Base-by-base conservation (phyloP, 2,113 vertebrate genomes). In the Pelodiscus sinensis region DNA sequence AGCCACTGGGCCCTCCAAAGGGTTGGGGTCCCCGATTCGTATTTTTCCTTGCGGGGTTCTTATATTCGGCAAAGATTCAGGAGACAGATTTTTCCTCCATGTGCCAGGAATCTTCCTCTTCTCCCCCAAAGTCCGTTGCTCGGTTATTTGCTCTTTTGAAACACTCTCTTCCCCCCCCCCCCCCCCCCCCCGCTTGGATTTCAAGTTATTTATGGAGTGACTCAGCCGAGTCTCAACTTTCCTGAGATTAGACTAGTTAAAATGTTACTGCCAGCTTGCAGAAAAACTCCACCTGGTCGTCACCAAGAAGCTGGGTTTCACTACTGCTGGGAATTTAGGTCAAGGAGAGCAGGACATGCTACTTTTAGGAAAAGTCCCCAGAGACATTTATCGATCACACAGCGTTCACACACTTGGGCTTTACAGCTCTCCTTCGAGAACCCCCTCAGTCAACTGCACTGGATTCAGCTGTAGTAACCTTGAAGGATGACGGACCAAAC, bases 281-380 rank as follows among this genome's bases (percentile, higher is more conserved):
- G 88, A 65, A 84, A 44, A 94, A 73, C 50, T 85, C 3, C 2
- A 8, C 56, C 85, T 79, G 1, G 0, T 12, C 0, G 0, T 58
- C 87, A 86, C 55, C 87, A 29, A 38, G 58, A 92, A 79, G 52
- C 60, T 90, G 21, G 77, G 44, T 73, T 52, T 55, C 87, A 79
- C 86, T 55, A 0, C 82, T 75, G 55, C 92, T n/a, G 77, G 73
- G 84, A 87, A 97, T 94, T 84, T 86, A 90, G 95, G 95, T 85
- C 89, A 96, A 96, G 91, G 93, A 88, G 88, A 88, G 78, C 50
- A 90, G 89, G 92, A 92, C 79, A 58, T 0, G 2, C 38, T 29
- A 9, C 77, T 0, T 4, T 38, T 55, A 1, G 0, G 54, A 79
- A 79, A 79, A 79, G 81, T 56, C 82, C 24, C 92, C 85, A 38